phyloP scores from a whole-genome alignment of 2,797 vertebrate species.

The Paramormyrops hopkinsi region DNA sequence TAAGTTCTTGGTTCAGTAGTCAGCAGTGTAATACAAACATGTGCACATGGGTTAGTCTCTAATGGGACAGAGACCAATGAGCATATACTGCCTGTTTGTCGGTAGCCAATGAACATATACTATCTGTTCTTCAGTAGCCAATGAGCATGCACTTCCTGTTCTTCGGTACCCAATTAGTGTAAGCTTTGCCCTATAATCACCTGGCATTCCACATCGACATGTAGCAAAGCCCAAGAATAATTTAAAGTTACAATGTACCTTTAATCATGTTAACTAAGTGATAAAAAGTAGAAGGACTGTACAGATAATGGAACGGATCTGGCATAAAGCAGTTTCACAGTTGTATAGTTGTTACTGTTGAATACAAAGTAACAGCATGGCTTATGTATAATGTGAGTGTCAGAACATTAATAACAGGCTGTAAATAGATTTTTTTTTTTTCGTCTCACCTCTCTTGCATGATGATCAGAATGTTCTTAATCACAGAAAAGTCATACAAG shows the following conservation, averaged over 20 bases:
- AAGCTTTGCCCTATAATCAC: not conserved
- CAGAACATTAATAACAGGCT: not conserved
- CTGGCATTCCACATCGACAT: not conserved
- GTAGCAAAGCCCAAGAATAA: not conserved
- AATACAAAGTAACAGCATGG: not conserved
- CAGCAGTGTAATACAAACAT: not conserved
- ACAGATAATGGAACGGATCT: not conserved
- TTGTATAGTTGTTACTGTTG: not conserved
- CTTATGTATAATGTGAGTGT: not conserved
- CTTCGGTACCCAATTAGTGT: not conserved
- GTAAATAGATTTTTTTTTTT: not conserved
- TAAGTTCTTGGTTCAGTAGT: not conserved
- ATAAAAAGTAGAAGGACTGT: not conserved
- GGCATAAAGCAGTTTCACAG: not conserved
- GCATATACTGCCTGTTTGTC: not conserved
- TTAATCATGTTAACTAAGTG: not conserved
- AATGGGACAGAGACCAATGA: not conserved
- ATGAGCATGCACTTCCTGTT: not conserved
- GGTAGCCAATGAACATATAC: not conserved
- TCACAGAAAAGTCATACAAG: not conserved
- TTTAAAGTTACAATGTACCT: not conserved
- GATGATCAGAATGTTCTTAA: not conserved
- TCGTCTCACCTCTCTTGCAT: not conserved
- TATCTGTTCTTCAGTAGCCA: not conserved
- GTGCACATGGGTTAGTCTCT: not conserved